Percentiles rank a stretch among this genome's conserved stretches.
These are phyloP conservation scores for Leptinotarsa rubiginosa DNA, from an alignment of 2,888 invertebrate genomes.

Conservation along the genomic window DNA sequence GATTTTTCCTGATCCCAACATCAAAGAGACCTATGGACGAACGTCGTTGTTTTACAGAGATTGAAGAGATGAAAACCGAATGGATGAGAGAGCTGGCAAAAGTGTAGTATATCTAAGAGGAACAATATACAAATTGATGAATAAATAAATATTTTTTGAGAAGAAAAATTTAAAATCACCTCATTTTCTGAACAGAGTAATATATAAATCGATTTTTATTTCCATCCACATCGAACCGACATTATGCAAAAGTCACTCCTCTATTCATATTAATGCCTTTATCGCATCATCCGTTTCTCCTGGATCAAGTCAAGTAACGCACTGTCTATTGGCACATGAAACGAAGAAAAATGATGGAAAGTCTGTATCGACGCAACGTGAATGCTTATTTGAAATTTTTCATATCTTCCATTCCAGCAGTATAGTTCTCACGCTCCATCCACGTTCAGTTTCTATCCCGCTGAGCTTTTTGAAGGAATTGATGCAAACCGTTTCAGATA, in stretches of 20 bases:
- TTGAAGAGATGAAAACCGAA: too few relatives aligned
- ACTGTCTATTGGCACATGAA: slow-evolving; percentile 2
- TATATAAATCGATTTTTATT: too few relatives aligned
- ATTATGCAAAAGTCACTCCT: neutral
- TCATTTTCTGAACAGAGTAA: too few relatives aligned
- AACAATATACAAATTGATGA: too few relatives aligned
- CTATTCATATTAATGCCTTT: neutral
- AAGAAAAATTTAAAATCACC: too few relatives aligned
- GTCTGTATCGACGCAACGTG: neutral
- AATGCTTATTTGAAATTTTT: neutral
- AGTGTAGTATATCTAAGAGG: too few relatives aligned
- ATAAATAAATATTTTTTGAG: too few relatives aligned
- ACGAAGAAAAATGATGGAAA: slow-evolving; percentile 5
- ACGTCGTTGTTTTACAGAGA: too few relatives aligned
- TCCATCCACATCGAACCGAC: neutral
- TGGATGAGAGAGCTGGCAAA: too few relatives aligned
- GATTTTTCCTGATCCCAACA: too few relatives aligned
- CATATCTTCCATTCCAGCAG: neutral
- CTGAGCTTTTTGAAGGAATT: neutral
- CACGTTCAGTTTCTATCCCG: slow-evolving; percentile 2
- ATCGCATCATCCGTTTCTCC: neutral
- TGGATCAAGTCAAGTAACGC: neutral
- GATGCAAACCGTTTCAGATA: neutral
- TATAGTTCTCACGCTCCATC: neutral
- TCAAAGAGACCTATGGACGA: too few relatives aligned